Percentiles rank a stretch among this genome's conserved stretches.
These are phyloP conservation scores for Aphis gossypii DNA, from an alignment of 1,140 invertebrate genomes.

Conservation along the genomic window DNA sequence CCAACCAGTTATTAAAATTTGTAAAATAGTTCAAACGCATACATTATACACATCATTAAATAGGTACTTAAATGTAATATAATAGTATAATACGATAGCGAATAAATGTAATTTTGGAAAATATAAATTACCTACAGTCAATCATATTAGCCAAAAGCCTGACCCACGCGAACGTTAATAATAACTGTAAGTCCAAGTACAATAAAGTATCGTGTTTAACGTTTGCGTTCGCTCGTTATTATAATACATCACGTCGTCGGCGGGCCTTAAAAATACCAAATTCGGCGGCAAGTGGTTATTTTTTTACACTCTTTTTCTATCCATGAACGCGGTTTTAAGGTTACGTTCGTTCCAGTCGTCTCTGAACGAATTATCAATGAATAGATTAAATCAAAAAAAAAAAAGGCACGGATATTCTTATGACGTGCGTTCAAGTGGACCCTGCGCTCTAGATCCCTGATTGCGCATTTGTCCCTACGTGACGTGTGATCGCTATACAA, in stretches of 20 bases:
- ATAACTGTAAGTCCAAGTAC: background rate
- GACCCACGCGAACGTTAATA: background rate
- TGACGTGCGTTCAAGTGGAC: background rate
- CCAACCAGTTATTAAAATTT: background rate
- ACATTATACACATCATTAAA: background rate
- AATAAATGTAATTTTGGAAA: background rate
- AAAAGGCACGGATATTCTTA: background rate
- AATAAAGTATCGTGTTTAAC: background rate
- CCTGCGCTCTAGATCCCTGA: background rate
- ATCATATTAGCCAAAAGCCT: background rate
- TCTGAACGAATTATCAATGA: background rate
- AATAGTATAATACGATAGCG: too few species aligned
- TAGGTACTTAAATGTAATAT: background rate
- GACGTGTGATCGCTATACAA: background rate
- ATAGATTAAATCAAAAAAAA: too few species aligned
- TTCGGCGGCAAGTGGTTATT: background rate
- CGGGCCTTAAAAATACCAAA: background rate
- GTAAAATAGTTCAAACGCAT: background rate
- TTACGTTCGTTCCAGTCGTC: slow-evolving; percentile 22
- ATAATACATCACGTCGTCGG: too few species aligned
- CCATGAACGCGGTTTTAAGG: slow-evolving; percentile 40
- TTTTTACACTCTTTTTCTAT: background rate
- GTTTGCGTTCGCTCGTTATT: too few species aligned
- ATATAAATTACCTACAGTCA: background rate
- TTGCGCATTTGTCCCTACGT: too few species aligned